Percentiles rank a stretch among this genome's conserved stretches.
These are phyloP conservation scores for Paracentrotus lividus DNA, from an alignment of 53 echinoderm and acorn worm species.

Conservation along the genomic window DNA sequence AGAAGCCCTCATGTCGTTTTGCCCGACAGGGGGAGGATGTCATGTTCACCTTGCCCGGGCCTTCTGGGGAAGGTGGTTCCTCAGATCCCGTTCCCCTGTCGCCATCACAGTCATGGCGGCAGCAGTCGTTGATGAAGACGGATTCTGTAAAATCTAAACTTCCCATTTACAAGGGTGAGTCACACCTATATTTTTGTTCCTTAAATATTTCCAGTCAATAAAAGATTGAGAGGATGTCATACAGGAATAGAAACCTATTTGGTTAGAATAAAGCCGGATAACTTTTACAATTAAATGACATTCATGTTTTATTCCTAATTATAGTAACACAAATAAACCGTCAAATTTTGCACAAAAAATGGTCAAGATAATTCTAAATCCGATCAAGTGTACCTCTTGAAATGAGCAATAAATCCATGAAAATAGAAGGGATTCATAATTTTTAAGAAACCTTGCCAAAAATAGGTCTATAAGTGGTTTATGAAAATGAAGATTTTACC, in stretches of 20 bases:
- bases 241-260: conserved; percentile 35
- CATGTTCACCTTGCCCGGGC: not conserved
- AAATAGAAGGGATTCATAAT: not conserved
- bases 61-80: conserved; percentile 23
- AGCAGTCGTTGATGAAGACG: not conserved
- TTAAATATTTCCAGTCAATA: not conserved
- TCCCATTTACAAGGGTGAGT: not conserved
- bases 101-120: not conserved
- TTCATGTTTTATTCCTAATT: not conserved
- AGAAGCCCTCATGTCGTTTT: conserved; percentile 53
- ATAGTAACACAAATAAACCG: not conserved
- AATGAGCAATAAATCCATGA: not conserved
- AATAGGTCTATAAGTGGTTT: no score
- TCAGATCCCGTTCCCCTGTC: not conserved
- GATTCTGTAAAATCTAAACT: not conserved
- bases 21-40: not conserved
- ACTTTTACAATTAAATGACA: not conserved
- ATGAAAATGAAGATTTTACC: no score
- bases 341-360: not conserved
- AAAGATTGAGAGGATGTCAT: not conserved
- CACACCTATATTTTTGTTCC: not conserved
- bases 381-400: not conserved
- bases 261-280: not conserved
- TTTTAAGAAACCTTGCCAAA: no score
- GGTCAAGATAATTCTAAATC: not conserved